Evolutionary conservation across 2,888 invertebrate genomes (phyloP), one percentile per base, ranked within the genome.

Genomic region (Hypomecis punctinalis): DNA sequence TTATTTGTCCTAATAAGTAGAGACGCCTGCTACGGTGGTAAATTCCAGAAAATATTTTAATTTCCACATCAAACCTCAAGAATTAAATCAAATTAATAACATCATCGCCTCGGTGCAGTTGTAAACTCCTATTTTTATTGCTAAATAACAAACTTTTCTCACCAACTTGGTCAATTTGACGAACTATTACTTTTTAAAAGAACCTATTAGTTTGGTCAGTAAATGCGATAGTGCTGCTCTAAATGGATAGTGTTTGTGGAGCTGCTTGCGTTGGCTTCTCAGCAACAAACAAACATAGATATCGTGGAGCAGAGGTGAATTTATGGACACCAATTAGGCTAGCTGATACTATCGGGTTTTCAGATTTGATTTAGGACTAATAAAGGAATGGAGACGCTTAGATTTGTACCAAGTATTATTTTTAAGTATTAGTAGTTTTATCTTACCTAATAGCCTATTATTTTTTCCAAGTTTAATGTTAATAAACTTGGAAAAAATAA

Each of bases 301-400:
- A 65, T 61, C 64, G 23, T 35, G 36, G 10, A 40, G 57, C 42
- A 49, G 54, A 60, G 51, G 66, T 72, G 77, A 83, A 91, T 91
- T 91, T 91, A 91, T 85, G 85, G 78, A 72, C 80, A 77, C 89
- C 90, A 91, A 91, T 91, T 91, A 91, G 91, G 80, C 79, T 79
- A 80, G 74, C 78, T 75, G 89, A 91, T 90, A 79, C 75, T 82
- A 89, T 90, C 88, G 74, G 53, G 65, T 52, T 80, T 83, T 76
- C 76, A 78, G 68, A 70, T 71, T 69, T 69, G 60, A 39, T 56
- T 59, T 66, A 49, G 33, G 74, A 66, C 76, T 67, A 76, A 10
- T n/a, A 69, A 51, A 52, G 51, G 51, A 1, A 54, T 82, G 66
- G 85, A 84, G 80, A 53, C 40, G 66, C 36, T 39, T 39, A 5